Conservation (phyloP, 2,888 invertebrate genomes). For the Apoda limacodes region DNA sequence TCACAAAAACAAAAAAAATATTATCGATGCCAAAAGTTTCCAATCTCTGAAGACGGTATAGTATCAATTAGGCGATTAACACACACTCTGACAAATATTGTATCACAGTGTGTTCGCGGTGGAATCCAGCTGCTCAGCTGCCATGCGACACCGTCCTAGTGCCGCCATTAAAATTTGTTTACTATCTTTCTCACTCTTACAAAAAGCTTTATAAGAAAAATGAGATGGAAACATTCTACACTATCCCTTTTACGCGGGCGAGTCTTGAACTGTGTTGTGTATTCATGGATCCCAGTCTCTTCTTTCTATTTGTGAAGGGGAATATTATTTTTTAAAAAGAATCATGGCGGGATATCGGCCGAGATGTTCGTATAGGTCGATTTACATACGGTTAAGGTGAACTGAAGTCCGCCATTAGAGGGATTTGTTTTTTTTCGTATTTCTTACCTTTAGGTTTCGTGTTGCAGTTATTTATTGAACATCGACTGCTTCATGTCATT, state of each 20-base stretch:
- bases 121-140: too few relatives aligned
- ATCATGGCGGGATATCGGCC: slow-evolving; percentile 32
- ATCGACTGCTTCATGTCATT: slow-evolving; percentile 45
- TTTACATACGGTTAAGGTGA: too few relatives aligned
- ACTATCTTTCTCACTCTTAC: slow-evolving; percentile 34
- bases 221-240: slow-evolving; percentile 27
- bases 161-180: slow-evolving; percentile 42
- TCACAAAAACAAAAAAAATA: too few relatives aligned
- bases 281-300: slow-evolving; percentile 40
- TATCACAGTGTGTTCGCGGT: too few relatives aligned
- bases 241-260: slow-evolving; percentile 35
- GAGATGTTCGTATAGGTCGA: too few relatives aligned
- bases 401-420: too few relatives aligned
- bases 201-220: slow-evolving; percentile 14
- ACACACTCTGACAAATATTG: too few relatives aligned
- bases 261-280: slow-evolving; percentile 22
- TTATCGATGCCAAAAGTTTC: too few relatives aligned
- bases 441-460: slow-evolving; percentile 47
- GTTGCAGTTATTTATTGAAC: slow-evolving; percentile 26
- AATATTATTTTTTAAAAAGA: slow-evolving; percentile 48
- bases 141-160: slow-evolving; percentile 19
- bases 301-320: slow-evolving; percentile 55
- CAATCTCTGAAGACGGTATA: too few relatives aligned
- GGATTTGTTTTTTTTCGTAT: slow-evolving; percentile 3
- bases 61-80: slow-evolving; percentile 33